Percentiles rank a stretch among this genome's conserved stretches.
Conservation (phyloP, 2,888 invertebrate species). For the Anticlea derivata region DNA sequence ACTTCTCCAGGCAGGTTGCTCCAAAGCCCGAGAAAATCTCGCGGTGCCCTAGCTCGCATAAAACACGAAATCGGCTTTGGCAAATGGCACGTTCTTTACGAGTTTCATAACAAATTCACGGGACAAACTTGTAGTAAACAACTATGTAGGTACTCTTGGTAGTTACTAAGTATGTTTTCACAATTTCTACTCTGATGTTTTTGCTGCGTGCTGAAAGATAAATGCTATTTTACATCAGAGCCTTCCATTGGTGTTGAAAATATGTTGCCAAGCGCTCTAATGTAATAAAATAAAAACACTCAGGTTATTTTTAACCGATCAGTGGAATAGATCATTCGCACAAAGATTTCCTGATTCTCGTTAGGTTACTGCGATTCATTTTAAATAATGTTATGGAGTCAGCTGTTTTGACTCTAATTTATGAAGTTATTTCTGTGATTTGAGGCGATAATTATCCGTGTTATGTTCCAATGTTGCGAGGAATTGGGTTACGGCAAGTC, state of each 20-base stretch:
- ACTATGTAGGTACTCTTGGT: not conserved
- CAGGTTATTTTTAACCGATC: conserved; percentile 50
- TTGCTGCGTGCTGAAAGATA: conserved; percentile 23
- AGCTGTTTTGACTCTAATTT: conserved; percentile 36
- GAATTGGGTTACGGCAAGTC: conserved; percentile 41
- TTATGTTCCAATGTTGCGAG: conserved; percentile 34
- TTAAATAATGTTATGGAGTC: conserved; percentile 28
- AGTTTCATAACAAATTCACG: not conserved
- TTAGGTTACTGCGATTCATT: conserved; percentile 23
- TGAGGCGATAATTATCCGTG: conserved; percentile 29
- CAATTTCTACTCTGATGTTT: conserved; percentile 2
- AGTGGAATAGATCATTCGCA: conserved; percentile 54
- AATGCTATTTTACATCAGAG: conserved; percentile 26
- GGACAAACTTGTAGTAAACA: not conserved
- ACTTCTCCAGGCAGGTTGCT: too few species aligned
- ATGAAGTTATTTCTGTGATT: conserved; percentile 30
- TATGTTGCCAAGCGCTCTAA: conserved; percentile 43
- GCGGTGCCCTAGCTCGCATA: too few species aligned
- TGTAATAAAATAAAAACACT: conserved; percentile 49
- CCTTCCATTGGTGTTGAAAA: conserved; percentile 36
- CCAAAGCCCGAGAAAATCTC: too few species aligned
- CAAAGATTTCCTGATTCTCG: conserved; percentile 51
- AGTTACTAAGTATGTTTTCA: not conserved
- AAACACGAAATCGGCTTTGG: not conserved
- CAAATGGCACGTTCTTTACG: not conserved